A percentile compares a stretch with the other conserved stretches of the same genome.
Conservation (phyloP, 2,797 vertebrate species). For the Poeciliopsis paucimaculata region DNA sequence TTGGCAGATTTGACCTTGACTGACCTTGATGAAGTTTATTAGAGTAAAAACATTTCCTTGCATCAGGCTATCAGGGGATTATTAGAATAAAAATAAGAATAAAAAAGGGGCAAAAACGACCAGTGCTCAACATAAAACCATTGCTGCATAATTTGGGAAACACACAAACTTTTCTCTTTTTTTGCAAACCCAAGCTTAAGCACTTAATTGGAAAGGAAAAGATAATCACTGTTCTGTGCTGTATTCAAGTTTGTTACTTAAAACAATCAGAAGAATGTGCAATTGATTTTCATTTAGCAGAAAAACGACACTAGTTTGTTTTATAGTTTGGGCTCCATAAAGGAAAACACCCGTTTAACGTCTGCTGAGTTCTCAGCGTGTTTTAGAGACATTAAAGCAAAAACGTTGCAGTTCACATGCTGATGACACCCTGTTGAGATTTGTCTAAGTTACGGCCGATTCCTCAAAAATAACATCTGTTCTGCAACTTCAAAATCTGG, state of each 20-base stretch:
- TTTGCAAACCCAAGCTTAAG: slow-evolving; percentile 34
- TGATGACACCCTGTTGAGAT: slow-evolving; percentile 1
- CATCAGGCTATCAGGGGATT: not conserved
- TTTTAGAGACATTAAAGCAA: not conserved
- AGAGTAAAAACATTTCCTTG: not conserved
- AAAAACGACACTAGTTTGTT: slow-evolving; percentile 45
- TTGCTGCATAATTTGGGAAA: slow-evolving; percentile 41
- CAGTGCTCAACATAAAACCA: slow-evolving; percentile 23
- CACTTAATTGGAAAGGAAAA: slow-evolving; percentile 58
- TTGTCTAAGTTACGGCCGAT: slow-evolving; percentile 36
- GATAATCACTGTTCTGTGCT: slow-evolving; percentile 60
- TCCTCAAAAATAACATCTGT: slow-evolving; percentile 30
- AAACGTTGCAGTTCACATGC: slow-evolving; percentile 7
- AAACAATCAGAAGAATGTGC: slow-evolving; percentile 69
- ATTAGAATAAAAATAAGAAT: not conserved
- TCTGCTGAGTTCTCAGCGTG: slow-evolving; percentile 3
- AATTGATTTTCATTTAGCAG: slow-evolving; percentile 54
- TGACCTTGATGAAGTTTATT: not conserved
- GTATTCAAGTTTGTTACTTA: slow-evolving; percentile 48
- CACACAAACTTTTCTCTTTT: slow-evolving; percentile 21
- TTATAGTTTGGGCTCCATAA: slow-evolving; percentile 22
- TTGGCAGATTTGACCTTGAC: not conserved
- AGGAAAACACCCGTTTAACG: slow-evolving; percentile 15
- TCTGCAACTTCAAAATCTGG: slow-evolving; percentile 44
- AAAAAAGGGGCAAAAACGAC: not conserved